Percentiles rank a stretch among this genome's conserved stretches.
Conservation (phyloP, 2,888 invertebrate species). For the Epistrophe grossulariae region DNA sequence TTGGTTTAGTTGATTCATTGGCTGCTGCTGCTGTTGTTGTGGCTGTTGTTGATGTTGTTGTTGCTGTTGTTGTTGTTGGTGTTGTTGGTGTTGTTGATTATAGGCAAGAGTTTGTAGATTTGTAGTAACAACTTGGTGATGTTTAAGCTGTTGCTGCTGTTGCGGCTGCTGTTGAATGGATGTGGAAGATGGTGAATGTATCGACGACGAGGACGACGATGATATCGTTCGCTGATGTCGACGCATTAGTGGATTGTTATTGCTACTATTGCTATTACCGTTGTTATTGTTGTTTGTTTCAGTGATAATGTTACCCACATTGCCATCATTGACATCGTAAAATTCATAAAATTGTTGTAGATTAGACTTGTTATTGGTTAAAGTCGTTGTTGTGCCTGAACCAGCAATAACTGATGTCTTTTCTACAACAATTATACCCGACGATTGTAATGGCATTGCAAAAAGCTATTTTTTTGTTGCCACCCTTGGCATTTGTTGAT, state of each 20-base stretch:
- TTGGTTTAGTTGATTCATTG: slow-evolving; percentile 77
- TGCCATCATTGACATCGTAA: slow-evolving; percentile 77
- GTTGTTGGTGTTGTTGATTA: slow-evolving; percentile 76
- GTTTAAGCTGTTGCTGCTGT: slow-evolving; percentile 76
- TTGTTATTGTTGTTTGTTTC: slow-evolving; percentile 71
- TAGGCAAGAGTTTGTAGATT: slow-evolving; percentile 70
- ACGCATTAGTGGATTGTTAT: slow-evolving; percentile 75
- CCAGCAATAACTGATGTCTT: slow-evolving; percentile 77
- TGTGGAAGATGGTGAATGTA: slow-evolving; percentile 74
- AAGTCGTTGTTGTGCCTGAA: slow-evolving; percentile 75
- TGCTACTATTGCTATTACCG: slow-evolving; percentile 65
- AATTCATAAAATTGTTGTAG: slow-evolving; percentile 77
- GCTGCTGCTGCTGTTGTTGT: slow-evolving; percentile 63
- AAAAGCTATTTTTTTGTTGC: slow-evolving; percentile 21
- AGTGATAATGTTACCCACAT: slow-evolving; percentile 67
- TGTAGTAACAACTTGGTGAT: slow-evolving; percentile 76
- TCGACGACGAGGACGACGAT: slow-evolving; percentile 73
- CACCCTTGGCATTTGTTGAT: slow-evolving; percentile 53
- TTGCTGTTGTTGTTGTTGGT: slow-evolving; percentile 72
- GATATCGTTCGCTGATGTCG: slow-evolving; percentile 76
- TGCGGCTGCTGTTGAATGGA: slow-evolving; percentile 76
- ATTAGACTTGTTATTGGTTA: slow-evolving; percentile 70
- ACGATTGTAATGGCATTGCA: slow-evolving; percentile 81
- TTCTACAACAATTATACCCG: slow-evolving; percentile 81
- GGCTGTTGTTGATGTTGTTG: slow-evolving; percentile 76